These are phyloP conservation scores for Eulacestoma nigropectus DNA, from an alignment of 2,113 vertebrate genomes.

Conservation along the genomic window DNA sequence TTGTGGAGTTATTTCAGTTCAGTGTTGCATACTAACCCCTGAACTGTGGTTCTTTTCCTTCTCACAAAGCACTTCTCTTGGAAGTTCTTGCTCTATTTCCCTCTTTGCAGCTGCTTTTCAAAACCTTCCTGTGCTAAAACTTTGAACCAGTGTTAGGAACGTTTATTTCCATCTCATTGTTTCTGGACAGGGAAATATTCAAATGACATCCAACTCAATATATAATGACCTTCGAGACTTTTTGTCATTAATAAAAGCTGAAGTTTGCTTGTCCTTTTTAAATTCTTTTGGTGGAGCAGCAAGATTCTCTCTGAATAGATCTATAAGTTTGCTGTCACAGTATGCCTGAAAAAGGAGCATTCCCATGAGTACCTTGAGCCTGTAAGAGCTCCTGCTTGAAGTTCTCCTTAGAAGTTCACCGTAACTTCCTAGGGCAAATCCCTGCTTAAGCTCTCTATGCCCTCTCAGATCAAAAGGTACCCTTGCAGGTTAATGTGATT, in stretches of 20 bases:
- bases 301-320: background rate
- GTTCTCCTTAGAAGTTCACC: background rate
- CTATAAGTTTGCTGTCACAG: background rate
- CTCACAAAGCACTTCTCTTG: background rate
- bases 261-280: background rate
- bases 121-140: background rate
- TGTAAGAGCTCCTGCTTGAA: background rate
- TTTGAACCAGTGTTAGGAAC: constrained; percentile 1
- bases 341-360: background rate
- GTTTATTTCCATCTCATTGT: background rate
- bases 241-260: background rate
- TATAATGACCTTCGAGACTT: background rate
- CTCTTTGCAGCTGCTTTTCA: background rate
- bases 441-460: background rate
- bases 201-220: background rate
- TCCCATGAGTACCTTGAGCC: background rate
- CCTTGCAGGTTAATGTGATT: background rate
- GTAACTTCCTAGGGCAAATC: background rate
- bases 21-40: background rate
- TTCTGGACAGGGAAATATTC: background rate
- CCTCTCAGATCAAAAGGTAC: background rate
- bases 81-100: background rate
- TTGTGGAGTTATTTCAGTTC: background rate
- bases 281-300: background rate
- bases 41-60: background rate